These are phyloP conservation scores for Blastomussa wellsi DNA, from an alignment of 92 coral and sea anemone species.

Conservation along the genomic window DNA sequence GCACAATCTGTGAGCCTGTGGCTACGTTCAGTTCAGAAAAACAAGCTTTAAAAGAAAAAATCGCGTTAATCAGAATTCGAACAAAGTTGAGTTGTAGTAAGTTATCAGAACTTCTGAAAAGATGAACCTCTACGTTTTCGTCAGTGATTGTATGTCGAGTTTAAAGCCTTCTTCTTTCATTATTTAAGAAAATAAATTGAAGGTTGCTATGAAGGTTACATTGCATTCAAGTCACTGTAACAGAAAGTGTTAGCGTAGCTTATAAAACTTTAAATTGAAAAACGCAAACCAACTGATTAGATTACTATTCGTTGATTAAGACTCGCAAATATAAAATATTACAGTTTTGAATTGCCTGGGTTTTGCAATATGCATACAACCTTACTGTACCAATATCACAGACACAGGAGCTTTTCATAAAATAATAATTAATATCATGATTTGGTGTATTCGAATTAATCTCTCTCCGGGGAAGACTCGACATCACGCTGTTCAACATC, in stretches of 20 bases:
- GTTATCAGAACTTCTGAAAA: neutral
- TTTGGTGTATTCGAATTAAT: neutral
- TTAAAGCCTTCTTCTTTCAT: neutral
- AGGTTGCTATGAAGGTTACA: neutral
- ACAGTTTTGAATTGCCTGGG: neutral
- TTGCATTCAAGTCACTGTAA: neutral
- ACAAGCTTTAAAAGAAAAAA: neutral
- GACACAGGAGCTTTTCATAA: neutral
- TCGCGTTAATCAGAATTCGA: neutral
- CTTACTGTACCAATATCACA: neutral
- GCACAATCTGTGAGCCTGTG: neutral
- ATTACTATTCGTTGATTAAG: no score
- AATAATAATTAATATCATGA: constrained; percentile 4
- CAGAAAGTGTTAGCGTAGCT: neutral
- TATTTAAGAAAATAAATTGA: neutral
- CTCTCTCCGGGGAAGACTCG: constrained; percentile 8
- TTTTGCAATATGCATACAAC: neutral
- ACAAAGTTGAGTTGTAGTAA: neutral
- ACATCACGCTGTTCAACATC: constrained; percentile 16
- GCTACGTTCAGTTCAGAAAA: neutral
- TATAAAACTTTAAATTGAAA: neutral
- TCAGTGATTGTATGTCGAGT: neutral
- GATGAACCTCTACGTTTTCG: neutral
- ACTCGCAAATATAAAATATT: neutral
- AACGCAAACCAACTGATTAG: neutral